phyloP scores from a whole-genome alignment of 2,113 vertebrate genomes.

The Tragelaphus strepsiceros region DNA sequence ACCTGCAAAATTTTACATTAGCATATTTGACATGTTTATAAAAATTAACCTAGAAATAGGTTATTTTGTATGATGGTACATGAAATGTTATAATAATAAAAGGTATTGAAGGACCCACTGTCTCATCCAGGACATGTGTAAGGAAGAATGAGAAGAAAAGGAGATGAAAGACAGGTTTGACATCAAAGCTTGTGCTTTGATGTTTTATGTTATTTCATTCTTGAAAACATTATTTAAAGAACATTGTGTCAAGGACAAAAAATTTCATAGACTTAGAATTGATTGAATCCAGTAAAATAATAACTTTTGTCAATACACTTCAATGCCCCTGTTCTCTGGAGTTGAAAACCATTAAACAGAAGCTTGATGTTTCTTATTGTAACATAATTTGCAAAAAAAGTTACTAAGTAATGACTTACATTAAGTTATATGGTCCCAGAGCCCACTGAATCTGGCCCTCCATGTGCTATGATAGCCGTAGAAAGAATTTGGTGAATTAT shows the following conservation, averaged over 20 bases:
- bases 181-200: not conserved
- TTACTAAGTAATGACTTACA: not conserved
- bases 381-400: not conserved
- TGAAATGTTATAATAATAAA: not conserved
- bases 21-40: not conserved
- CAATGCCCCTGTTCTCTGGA: not conserved
- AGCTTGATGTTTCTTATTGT: not conserved
- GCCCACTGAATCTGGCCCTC: no score
- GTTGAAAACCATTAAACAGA: not conserved
- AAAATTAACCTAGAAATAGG: not conserved
- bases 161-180: not conserved
- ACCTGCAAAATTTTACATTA: not conserved
- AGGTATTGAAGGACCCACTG: rapidly evolving
- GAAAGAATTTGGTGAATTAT: not conserved
- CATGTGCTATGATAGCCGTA: not conserved
- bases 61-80: not conserved
- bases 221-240: not conserved
- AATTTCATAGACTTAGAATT: not conserved
- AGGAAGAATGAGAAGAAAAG: not conserved
- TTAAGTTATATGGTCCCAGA: not conserved
- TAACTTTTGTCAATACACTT: not conserved
- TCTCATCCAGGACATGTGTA: not conserved
- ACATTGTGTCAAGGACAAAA: not conserved
- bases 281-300: not conserved
- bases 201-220: not conserved